Conservation (phyloP, 1,140 invertebrate genomes). For the Zaprionus capensis region DNA sequence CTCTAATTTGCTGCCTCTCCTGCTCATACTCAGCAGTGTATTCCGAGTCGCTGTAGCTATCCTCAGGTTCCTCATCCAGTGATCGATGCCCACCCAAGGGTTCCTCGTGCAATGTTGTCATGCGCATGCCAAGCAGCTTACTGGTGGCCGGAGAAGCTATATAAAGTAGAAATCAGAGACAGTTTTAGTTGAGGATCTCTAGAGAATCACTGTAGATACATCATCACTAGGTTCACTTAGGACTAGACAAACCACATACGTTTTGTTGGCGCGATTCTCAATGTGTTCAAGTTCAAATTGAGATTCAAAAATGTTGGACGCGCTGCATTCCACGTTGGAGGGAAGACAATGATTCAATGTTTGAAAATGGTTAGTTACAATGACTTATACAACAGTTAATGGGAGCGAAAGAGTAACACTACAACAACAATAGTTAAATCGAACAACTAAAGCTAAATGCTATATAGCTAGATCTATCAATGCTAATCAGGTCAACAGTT, state of each 20-base stretch:
- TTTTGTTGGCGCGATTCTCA: conserved; percentile 94
- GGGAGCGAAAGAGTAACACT: conserved; percentile 46
- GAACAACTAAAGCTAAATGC: conserved; percentile 25
- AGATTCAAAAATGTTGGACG: conserved; percentile 98
- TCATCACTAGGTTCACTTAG: conserved; percentile 29
- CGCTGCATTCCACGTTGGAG: conserved; percentile 90
- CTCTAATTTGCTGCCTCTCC: conserved; percentile 78
- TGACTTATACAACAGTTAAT: conserved; percentile 62
- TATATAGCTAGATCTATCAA: not conserved
- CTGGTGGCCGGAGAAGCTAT: conserved; percentile 92
- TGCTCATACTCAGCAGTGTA: conserved; percentile 87
- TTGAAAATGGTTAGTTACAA: conserved; percentile 77
- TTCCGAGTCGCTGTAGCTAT: conserved; percentile 87
- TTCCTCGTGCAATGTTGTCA: conserved; percentile 96
- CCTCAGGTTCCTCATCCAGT: conserved; percentile 85
- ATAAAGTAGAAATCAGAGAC: conserved; percentile 30
- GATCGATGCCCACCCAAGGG: conserved; percentile 85
- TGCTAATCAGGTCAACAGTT: conserved; percentile 38
- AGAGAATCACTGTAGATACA: not conserved
- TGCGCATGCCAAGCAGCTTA: conserved; percentile 92
- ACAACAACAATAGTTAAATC: conserved; percentile 27
- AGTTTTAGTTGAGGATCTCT: not conserved
- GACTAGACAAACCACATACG: conserved; percentile 87
- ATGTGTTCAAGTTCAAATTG: conserved; percentile 95
- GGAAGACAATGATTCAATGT: conserved; percentile 75